These are phyloP conservation scores for Tipula lateralis DNA, from an alignment of 2,888 invertebrate species.

Conservation along the genomic window DNA sequence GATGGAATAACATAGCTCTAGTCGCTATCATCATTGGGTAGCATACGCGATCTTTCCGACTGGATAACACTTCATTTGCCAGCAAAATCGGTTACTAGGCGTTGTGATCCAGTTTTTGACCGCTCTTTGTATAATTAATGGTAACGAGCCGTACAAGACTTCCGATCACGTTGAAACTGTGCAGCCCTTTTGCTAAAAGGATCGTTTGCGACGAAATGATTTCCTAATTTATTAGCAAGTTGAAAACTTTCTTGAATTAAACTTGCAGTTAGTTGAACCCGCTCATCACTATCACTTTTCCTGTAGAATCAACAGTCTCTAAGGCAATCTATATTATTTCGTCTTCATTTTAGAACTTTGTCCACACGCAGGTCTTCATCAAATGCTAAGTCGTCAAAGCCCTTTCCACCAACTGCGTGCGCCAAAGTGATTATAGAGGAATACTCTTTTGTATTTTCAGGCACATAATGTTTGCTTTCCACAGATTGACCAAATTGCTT, in stretches of 20 bases:
- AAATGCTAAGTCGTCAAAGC: slow-evolving; percentile 30
- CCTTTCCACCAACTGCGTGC: neutral
- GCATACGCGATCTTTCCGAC: too few relatives aligned
- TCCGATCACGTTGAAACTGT: slow-evolving; percentile 37
- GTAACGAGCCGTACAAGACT: slow-evolving; percentile 32
- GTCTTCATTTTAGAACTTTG: slow-evolving; percentile 37
- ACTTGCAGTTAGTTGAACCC: slow-evolving; percentile 34
- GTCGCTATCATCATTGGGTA: too few relatives aligned
- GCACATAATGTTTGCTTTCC: slow-evolving; percentile 32
- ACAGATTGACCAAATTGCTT: slow-evolving; percentile 37
- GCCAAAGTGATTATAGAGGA: neutral
- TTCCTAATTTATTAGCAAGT: slow-evolving; percentile 38
- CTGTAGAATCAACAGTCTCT: slow-evolving; percentile 33
- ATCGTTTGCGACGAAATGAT: too few relatives aligned
- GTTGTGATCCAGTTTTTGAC: slow-evolving; percentile 33
- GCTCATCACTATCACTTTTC: slow-evolving; percentile 36
- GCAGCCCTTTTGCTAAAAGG: slow-evolving; percentile 37
- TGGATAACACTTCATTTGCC: too few relatives aligned
- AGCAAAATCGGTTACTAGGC: neutral
- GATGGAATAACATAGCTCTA: too few relatives aligned
- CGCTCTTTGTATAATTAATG: slow-evolving; percentile 33
- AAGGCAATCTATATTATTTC: slow-evolving; percentile 36
- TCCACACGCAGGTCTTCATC: slow-evolving; percentile 37
- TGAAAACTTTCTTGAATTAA: slow-evolving; percentile 37
- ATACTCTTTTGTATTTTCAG: neutral